Percentiles rank a stretch among this genome's conserved stretches.
These are phyloP conservation scores for Pseudomugil tenellus DNA, from an alignment of 2,797 vertebrate species.

Conservation along the genomic window DNA sequence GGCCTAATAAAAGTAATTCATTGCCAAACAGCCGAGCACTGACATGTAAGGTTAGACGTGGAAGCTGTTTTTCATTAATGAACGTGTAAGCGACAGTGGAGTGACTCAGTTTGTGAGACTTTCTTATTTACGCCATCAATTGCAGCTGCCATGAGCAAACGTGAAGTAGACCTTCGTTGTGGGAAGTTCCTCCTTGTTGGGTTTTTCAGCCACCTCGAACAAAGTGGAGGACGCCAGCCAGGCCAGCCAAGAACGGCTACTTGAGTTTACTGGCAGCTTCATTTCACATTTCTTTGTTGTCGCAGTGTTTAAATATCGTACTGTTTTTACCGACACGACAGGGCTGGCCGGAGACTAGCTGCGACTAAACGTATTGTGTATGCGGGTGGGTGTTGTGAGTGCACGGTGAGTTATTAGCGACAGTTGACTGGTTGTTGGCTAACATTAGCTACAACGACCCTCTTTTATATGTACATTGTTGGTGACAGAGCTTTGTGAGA, in stretches of 20 bases:
- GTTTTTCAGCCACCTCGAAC: conserved; percentile 68
- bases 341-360: conserved; percentile 26
- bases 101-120: conserved; percentile 56
- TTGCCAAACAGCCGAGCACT: conserved; percentile 40
- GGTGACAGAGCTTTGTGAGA: conserved; percentile 60
- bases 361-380: conserved; percentile 48
- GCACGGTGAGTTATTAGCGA: conserved; percentile 67
- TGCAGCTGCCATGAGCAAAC: conserved; percentile 55
- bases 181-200: conserved; percentile 80
- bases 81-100: conserved; percentile 35
- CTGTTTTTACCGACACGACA: conserved; percentile 34
- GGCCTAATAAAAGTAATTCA: conserved; percentile 78
- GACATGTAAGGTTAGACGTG: conserved; percentile 43
- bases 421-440: conserved; percentile 64
- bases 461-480: conserved; percentile 50
- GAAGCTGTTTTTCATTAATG: conserved; percentile 39
- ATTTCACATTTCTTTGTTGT: conserved; percentile 66
- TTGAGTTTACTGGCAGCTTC: conserved; percentile 68
- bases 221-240: conserved; percentile 78
- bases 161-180: conserved; percentile 66
- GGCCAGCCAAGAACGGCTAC: conserved; percentile 68
- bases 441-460: conserved; percentile 66
- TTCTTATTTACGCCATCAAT: conserved; percentile 62
- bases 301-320: conserved; percentile 38
- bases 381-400: conserved; percentile 57